Percentiles rank a stretch among this genome's conserved stretches.
phyloP scores from a whole-genome alignment of 2,888 invertebrate species.

The Torymus texanus region DNA sequence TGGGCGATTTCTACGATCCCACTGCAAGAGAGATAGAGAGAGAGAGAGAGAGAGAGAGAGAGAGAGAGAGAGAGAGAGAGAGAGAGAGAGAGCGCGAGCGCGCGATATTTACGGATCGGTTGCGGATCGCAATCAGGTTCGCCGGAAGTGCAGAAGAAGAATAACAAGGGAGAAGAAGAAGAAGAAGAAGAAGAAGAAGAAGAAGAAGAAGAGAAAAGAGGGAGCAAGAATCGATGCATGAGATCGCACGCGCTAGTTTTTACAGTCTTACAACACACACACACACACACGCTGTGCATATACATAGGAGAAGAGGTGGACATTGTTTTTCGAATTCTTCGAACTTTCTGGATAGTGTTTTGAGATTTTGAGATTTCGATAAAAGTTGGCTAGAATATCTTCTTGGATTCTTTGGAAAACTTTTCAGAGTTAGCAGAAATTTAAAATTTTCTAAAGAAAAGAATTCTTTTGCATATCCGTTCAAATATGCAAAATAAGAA shows the following conservation, averaged over 20 bases:
- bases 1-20: constrained; percentile 18
- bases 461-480: no score
- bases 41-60: background rate
- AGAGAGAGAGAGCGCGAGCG: background rate
- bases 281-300: background rate
- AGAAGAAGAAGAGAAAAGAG: constrained; percentile 1
- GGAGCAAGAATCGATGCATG: constrained; percentile 26
- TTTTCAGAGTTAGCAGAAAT: no score
- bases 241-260: constrained; percentile 20
- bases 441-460: no score
- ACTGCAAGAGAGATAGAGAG: background rate
- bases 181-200: no score
- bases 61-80: background rate
- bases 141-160: constrained; percentile 31
- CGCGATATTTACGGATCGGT: constrained; percentile 38
- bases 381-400: no score
- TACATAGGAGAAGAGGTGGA: no score
- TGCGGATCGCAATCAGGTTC: constrained; percentile 37
- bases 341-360: no score
- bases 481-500: no score
- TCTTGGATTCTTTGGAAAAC: no score
- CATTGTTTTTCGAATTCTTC: no score
- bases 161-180: background rate
- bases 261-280: background rate
- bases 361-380: no score